Evolutionary conservation across 2,888 invertebrate species (phyloP).

Genomic region (Drosophila barbarae): DNA sequence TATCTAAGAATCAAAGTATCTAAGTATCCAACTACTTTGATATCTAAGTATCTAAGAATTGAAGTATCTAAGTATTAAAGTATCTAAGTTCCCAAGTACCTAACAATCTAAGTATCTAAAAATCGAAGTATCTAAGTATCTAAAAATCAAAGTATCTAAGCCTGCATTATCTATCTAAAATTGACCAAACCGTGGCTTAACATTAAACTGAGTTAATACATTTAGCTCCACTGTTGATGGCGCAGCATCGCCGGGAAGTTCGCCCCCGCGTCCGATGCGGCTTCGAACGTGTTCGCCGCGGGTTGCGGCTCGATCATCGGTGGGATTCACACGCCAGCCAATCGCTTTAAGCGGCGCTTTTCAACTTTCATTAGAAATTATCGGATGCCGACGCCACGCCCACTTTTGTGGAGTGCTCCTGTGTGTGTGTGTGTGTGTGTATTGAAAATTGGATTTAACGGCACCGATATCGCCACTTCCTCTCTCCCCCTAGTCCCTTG

Average conservation of each 20-base stretch:
- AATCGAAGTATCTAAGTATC: too few species aligned
- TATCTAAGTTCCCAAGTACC: too few species aligned
- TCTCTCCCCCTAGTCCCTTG: neutral
- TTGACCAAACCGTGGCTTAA: too few species aligned
- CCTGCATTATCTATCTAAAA: too few species aligned
- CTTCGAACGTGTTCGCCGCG: slow-evolving; percentile 58
- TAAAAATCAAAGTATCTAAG: too few species aligned
- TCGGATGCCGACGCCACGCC: slow-evolving; percentile 52
- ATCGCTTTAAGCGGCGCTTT: slow-evolving; percentile 59
- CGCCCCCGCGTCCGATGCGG: slow-evolving; percentile 25
- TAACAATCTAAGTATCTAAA: too few species aligned
- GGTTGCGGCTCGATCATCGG: slow-evolving; percentile 16
- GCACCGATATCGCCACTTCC: slow-evolving; percentile 37
- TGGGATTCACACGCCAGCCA: slow-evolving; percentile 49
- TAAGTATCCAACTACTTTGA: too few species aligned
- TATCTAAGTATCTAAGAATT: too few species aligned
- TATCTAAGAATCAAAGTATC: too few species aligned
- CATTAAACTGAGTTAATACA: neutral
- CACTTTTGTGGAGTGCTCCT: slow-evolving; percentile 23
- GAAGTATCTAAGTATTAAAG: too few species aligned
- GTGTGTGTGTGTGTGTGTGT: slow-evolving; percentile 17
- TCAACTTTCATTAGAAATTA: slow-evolving; percentile 70
- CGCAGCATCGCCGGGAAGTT: slow-evolving; percentile 30
- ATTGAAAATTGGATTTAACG: slow-evolving; percentile 23
- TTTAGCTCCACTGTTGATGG: slow-evolving; percentile 35